Percentiles rank a stretch among this genome's conserved stretches.
Evolutionary conservation across 2,797 vertebrate genomes (phyloP).

Genomic region (Etheostoma nigrum): DNA sequence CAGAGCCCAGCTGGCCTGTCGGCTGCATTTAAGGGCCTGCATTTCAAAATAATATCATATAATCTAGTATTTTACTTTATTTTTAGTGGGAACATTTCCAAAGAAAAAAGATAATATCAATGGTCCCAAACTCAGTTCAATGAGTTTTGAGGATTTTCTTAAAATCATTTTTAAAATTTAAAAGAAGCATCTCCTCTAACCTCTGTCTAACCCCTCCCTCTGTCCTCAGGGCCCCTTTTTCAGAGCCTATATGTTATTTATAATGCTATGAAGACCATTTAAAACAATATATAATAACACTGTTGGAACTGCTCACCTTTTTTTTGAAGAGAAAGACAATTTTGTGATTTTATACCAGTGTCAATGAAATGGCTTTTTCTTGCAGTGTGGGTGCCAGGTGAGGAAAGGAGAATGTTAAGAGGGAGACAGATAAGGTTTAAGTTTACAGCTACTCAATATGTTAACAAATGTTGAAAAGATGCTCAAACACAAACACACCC

Average conservation of each 20-base stretch:
- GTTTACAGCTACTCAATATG: constrained; percentile 65
- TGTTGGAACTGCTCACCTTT: background rate
- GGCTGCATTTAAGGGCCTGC: constrained; percentile 55
- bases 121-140: constrained; percentile 5
- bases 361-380: constrained; percentile 21
- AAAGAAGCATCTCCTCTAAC: too few relatives aligned
- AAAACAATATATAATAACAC: too few relatives aligned
- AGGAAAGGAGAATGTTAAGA: constrained; percentile 35
- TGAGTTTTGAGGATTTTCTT: background rate
- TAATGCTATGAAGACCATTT: too few relatives aligned
- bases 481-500: constrained; percentile 23
- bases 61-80: constrained; percentile 44
- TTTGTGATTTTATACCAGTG: background rate
- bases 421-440: constrained; percentile 44
- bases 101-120: constrained; percentile 21
- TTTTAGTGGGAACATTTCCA: constrained; percentile 37
- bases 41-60: constrained; percentile 64
- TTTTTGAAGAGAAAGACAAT: background rate
- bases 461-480: constrained; percentile 40
- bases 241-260: too few relatives aligned
- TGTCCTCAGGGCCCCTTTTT: too few relatives aligned
- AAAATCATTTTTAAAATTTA: background rate
- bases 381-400: constrained; percentile 50
- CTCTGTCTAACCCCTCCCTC: too few relatives aligned
- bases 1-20: constrained; percentile 68